These are phyloP conservation scores for Drosophila ogumai DNA, from an alignment of 1,140 invertebrate genomes.

Conservation along the genomic window DNA sequence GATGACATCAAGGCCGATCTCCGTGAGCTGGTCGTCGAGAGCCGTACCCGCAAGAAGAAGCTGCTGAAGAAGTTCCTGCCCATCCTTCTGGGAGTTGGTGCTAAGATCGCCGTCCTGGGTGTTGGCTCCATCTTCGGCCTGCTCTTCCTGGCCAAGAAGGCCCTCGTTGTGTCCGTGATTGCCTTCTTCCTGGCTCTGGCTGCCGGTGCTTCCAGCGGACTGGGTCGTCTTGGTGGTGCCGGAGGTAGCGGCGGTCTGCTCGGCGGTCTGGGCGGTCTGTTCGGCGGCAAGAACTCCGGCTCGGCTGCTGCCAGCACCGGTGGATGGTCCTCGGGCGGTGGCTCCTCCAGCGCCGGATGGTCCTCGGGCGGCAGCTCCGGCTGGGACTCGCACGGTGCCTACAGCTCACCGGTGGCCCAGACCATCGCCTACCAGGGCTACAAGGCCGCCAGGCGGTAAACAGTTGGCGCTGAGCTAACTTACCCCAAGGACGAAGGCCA, in stretches of 20 bases:
- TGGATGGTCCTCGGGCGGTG: slow-evolving; percentile 81
- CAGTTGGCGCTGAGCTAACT: slow-evolving; percentile 3
- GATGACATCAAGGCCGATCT: slow-evolving; percentile 86
- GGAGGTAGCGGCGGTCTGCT: slow-evolving; percentile 77
- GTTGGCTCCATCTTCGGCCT: slow-evolving; percentile 87
- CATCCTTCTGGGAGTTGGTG: slow-evolving; percentile 87
- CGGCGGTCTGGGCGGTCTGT: slow-evolving; percentile 77
- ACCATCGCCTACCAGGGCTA: slow-evolving; percentile 85
- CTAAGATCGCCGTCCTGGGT: slow-evolving; percentile 87
- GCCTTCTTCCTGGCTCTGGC: slow-evolving; percentile 87
- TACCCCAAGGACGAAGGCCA: slow-evolving; percentile 35
- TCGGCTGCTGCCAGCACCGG: slow-evolving; percentile 63
- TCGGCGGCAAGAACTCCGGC: slow-evolving; percentile 78
- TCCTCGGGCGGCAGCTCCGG: slow-evolving; percentile 73
- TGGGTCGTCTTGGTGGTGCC: slow-evolving; percentile 84
- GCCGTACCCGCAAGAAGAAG: slow-evolving; percentile 89
- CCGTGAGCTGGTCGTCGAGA: slow-evolving; percentile 87
- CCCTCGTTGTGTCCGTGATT: slow-evolving; percentile 87
- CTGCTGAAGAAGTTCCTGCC: slow-evolving; percentile 87
- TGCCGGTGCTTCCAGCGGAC: slow-evolving; percentile 87
- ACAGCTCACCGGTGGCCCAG: slow-evolving; percentile 85
- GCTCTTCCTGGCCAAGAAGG: slow-evolving; percentile 89
- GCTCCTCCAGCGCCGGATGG: slow-evolving; percentile 67
- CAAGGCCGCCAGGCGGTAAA: slow-evolving; percentile 82
- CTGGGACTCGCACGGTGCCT: slow-evolving; percentile 84